Conservation (phyloP, 2,113 vertebrate species). For the Zosterops pallidus region DNA sequence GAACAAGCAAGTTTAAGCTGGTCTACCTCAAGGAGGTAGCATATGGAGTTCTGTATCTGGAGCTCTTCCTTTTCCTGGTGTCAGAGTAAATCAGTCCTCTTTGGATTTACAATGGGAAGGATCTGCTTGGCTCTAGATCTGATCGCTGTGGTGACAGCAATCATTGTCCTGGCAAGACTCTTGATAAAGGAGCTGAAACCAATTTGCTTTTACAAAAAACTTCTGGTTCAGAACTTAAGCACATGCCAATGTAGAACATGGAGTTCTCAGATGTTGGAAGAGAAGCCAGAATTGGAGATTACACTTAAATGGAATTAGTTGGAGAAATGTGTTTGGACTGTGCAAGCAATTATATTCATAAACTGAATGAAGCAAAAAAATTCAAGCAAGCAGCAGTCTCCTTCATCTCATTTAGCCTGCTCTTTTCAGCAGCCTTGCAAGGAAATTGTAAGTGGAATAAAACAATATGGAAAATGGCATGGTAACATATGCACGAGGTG, state of each 20-base stretch:
- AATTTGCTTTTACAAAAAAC: background rate
- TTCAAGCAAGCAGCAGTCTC: background rate
- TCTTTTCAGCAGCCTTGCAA: background rate
- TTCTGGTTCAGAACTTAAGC: background rate
- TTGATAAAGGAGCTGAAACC: background rate
- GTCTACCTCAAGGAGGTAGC: background rate
- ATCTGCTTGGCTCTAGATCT: background rate
- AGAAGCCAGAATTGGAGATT: background rate
- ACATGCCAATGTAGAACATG: accelerated
- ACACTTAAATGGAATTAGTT: background rate
- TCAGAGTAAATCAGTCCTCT: background rate
- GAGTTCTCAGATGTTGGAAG: background rate
- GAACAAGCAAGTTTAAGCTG: background rate
- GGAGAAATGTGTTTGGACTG: background rate
- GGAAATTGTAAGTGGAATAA: background rate
- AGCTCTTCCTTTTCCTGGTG: background rate
- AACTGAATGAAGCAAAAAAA: background rate
- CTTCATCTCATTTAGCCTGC: background rate
- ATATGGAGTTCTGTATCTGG: background rate
- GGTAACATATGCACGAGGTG: background rate
- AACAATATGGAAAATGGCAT: background rate
- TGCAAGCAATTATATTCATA: background rate
- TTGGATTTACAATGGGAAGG: background rate
- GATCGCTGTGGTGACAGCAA: background rate
- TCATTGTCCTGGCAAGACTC: background rate